Conservation (phyloP, 2,797 vertebrate genomes). For the Menidia menidia region DNA sequence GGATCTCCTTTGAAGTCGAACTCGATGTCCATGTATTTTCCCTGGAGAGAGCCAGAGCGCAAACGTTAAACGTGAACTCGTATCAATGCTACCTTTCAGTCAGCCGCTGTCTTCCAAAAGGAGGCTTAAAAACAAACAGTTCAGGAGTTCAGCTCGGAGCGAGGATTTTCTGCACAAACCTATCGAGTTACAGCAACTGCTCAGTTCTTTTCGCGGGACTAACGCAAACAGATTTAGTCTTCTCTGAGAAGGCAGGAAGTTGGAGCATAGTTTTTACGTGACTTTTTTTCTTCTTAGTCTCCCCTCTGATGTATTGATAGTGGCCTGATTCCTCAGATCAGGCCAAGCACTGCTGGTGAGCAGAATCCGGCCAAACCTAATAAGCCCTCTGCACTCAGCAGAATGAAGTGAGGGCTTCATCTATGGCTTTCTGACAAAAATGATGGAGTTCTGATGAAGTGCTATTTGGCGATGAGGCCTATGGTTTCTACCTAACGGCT, state of each 20-base stretch:
- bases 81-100: neutral
- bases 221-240: conserved; percentile 44
- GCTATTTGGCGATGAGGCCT: conserved; percentile 23
- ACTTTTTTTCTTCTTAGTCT: neutral
- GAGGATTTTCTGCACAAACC: neutral
- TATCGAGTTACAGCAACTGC: neutral
- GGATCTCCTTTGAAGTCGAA: conserved; percentile 99
- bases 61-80: conserved; percentile 23
- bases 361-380: conserved; percentile 56
- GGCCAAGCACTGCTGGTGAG: conserved; percentile 46
- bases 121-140: neutral
- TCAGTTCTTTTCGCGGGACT: conserved; percentile 19
- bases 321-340: conserved; percentile 49
- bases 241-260: neutral
- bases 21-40: conserved; percentile 99
- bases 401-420: conserved; percentile 54
- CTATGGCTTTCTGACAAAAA: conserved; percentile 34
- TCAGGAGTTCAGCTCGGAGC: conserved; percentile 18
- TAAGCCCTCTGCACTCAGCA: conserved; percentile 50
- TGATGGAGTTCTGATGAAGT: conserved; percentile 39
- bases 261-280: no score
- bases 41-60: conserved; percentile 82
- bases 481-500: conserved; percentile 29
- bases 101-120: neutral
- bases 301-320: conserved; percentile 68